Conservation (phyloP, 2,113 vertebrate genomes). For the Seriola aureovittata region DNA sequence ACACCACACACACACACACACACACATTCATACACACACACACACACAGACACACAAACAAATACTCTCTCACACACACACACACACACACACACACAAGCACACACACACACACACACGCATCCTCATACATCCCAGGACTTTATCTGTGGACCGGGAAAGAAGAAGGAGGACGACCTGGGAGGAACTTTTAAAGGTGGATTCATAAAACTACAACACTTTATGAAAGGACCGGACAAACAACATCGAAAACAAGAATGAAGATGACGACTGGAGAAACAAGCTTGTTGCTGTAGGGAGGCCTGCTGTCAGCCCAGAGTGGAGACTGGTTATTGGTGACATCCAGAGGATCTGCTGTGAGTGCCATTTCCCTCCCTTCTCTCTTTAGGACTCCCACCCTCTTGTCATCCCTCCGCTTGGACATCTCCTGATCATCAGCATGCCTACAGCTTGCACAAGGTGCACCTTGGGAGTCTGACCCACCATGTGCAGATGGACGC, state of each 20-base stretch:
- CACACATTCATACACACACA: conserved; percentile 22
- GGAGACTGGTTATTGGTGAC: conserved; percentile 52
- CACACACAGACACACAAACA: no score
- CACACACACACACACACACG: conserved; percentile 24
- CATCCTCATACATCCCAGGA: conserved; percentile 66
- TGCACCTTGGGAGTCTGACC: conserved; percentile 86
- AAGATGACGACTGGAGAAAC: conserved; percentile 65
- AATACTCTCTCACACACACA: neutral
- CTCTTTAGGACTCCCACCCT: conserved; percentile 61
- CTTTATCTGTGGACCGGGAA: conserved; percentile 60
- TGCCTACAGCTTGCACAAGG: conserved; percentile 81
- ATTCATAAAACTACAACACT: conserved; percentile 55
- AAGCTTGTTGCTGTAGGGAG: conserved; percentile 50
- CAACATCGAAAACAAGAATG: conserved; percentile 12
- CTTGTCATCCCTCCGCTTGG: conserved; percentile 60
- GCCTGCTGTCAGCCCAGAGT: conserved; percentile 47
- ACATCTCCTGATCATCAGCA: conserved; percentile 77
- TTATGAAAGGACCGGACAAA: conserved; percentile 26
- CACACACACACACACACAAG: conserved; percentile 10
- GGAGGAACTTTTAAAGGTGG: conserved; percentile 65
- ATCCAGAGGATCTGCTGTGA: conserved; percentile 58
- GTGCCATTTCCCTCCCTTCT: conserved; percentile 53
- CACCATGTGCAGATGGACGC: conserved; percentile 89
- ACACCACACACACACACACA: conserved; percentile 32
- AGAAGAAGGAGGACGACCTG: conserved; percentile 56